A percentile compares a stretch with the other conserved stretches of the same genome.
Evolutionary conservation across 2,113 vertebrate species (phyloP).

Genomic region (Megaceryle maxima): DNA sequence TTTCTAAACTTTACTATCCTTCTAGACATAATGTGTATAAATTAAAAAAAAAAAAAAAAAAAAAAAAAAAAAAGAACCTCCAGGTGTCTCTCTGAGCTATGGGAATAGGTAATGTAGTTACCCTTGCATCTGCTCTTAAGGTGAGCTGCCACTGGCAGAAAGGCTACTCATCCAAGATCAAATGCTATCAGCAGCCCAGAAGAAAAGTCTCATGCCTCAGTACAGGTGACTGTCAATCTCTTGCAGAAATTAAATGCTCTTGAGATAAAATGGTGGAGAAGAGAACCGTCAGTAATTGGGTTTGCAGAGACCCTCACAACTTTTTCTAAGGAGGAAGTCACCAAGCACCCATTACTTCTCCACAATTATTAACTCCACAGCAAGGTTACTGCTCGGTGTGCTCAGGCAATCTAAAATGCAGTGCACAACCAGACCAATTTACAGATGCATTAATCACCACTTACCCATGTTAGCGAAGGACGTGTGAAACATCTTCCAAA

Average conservation of each 20-base stretch:
- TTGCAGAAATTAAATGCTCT: neutral
- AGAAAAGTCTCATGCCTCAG: neutral
- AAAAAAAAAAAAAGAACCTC: neutral
- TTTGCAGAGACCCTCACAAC: neutral
- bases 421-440: neutral
- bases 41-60: neutral
- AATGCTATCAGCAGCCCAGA: neutral
- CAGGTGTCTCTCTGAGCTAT: neutral
- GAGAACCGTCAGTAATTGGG: neutral
- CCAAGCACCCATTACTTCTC: neutral
- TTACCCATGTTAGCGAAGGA: neutral
- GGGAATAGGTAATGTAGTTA: neutral
- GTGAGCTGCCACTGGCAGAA: neutral
- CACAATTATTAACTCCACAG: neutral
- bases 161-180: neutral
- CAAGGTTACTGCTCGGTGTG: neutral
- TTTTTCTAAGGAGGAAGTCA: neutral
- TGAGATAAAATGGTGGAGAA: neutral
- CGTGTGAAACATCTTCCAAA: neutral
- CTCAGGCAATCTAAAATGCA: neutral
- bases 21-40: neutral
- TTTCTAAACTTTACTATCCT: neutral
- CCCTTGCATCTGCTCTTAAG: neutral
- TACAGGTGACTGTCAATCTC: neutral
- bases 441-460: neutral